Percentiles rank a stretch among this genome's conserved stretches.
phyloP scores from a whole-genome alignment of 2,888 invertebrate species.

The Drosophila prostipennis region DNA sequence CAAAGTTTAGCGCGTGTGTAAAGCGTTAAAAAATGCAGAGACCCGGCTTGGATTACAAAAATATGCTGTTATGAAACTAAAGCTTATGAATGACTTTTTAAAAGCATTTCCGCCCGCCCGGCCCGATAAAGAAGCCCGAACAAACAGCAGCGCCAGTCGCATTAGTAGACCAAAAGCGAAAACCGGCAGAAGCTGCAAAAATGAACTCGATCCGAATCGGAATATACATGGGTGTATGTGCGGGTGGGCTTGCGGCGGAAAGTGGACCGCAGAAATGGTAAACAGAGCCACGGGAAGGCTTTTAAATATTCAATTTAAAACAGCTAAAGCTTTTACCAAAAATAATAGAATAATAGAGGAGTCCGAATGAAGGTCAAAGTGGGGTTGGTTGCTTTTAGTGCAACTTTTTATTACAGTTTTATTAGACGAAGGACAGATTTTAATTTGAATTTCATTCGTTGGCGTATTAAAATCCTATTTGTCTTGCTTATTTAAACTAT shows the following conservation, averaged over 20 bases:
- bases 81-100: slow-evolving; percentile 71
- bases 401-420: neutral
- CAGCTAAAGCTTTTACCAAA: slow-evolving; percentile 29
- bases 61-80: slow-evolving; percentile 60
- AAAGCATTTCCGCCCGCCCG: slow-evolving; percentile 58
- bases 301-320: slow-evolving; percentile 44
- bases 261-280: slow-evolving; percentile 19
- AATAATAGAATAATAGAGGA: slow-evolving; percentile 21
- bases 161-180: slow-evolving; percentile 48
- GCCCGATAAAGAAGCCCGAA: slow-evolving; percentile 40
- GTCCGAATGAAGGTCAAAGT: slow-evolving; percentile 10
- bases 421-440: slow-evolving; percentile 1
- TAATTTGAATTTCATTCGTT: slow-evolving; percentile 8
- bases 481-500: slow-evolving; percentile 18
- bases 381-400: neutral
- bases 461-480: slow-evolving; percentile 5
- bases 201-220: slow-evolving; percentile 34
- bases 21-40: slow-evolving; percentile 51
- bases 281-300: slow-evolving; percentile 25
- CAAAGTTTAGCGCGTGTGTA: slow-evolving; percentile 25
- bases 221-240: slow-evolving; percentile 6
- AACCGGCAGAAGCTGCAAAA: slow-evolving; percentile 31
- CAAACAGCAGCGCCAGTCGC: slow-evolving; percentile 54
- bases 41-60: slow-evolving; percentile 55
- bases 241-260: neutral